phyloP scores from a whole-genome alignment of 2,797 vertebrate genomes.

The Simalia tracyae region DNA sequence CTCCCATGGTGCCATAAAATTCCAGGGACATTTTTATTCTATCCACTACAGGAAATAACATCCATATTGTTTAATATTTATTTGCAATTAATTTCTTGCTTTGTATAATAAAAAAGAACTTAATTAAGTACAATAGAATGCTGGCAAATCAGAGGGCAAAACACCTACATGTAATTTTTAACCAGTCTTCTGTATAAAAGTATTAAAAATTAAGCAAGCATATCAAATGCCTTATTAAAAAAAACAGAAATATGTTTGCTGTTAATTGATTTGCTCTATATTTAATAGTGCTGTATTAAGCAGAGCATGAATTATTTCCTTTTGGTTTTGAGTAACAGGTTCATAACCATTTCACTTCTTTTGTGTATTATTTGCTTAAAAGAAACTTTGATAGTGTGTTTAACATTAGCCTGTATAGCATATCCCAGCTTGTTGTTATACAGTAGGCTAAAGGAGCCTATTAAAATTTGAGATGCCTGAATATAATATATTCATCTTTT shows the following conservation, averaged over 20 bases:
- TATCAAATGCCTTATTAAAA: slow-evolving; percentile 18
- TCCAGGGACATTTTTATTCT: slow-evolving; percentile 39
- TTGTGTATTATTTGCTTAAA: background rate
- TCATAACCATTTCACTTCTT: background rate
- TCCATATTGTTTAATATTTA: slow-evolving; percentile 28
- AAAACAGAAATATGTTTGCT: slow-evolving; percentile 26
- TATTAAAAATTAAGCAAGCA: slow-evolving; percentile 37
- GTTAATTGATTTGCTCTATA: slow-evolving; percentile 23
- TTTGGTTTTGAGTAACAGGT: background rate
- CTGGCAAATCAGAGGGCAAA: slow-evolving; percentile 5
- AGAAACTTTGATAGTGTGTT: slow-evolving; percentile 1
- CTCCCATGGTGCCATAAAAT: slow-evolving; percentile 47
- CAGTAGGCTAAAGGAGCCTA: background rate
- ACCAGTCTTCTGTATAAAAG: slow-evolving; percentile 37
- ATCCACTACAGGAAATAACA: slow-evolving; percentile 37
- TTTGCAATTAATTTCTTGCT: slow-evolving; percentile 40
- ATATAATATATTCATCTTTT: background rate
- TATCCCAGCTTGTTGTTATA: background rate
- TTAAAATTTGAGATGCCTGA: background rate
- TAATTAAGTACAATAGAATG: slow-evolving; percentile 48
- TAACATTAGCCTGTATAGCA: background rate
- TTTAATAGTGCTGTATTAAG: slow-evolving; percentile 16
- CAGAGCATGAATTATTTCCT: background rate
- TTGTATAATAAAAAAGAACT: slow-evolving; percentile 41
- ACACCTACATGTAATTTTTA: slow-evolving; percentile 22